phyloP scores from a whole-genome alignment of 2,797 vertebrate genomes.

The Phrynocephalus forsythii region DNA sequence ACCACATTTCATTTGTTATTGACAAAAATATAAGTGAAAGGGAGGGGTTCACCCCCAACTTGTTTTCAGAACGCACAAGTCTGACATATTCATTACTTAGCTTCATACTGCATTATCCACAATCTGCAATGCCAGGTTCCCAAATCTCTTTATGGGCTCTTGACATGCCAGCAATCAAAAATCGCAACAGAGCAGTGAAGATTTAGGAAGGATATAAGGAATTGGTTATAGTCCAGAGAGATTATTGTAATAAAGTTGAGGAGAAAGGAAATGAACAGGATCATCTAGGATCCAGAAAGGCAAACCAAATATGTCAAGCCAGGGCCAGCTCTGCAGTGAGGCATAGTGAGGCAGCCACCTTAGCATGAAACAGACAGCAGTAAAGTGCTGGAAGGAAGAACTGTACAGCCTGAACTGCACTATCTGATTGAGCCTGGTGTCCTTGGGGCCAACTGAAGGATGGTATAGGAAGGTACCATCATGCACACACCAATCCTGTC shows the following conservation, averaged over 20 bases:
- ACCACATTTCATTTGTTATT: slow-evolving; percentile 64
- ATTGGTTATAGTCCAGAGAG: background rate
- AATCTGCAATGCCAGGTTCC: slow-evolving; percentile 37
- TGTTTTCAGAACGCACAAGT: slow-evolving; percentile 52
- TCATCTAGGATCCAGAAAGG: background rate
- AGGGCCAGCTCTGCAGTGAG: background rate
- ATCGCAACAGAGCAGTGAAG: slow-evolving; percentile 10
- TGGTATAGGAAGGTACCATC: too few relatives aligned
- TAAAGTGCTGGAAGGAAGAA: background rate
- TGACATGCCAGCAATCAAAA: background rate
- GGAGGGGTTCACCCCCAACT: slow-evolving; percentile 49
- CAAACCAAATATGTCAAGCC: background rate
- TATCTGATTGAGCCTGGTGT: too few relatives aligned
- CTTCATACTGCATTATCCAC: slow-evolving; percentile 40
- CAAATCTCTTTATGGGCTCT: slow-evolving; percentile 36
- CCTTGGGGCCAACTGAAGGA: too few relatives aligned
- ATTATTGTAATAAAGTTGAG: background rate
- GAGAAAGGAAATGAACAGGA: background rate
- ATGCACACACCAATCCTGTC: too few relatives aligned
- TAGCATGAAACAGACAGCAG: background rate
- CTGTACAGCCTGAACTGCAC: too few relatives aligned
- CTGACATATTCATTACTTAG: slow-evolving; percentile 55
- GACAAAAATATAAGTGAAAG: slow-evolving; percentile 58
- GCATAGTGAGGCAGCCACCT: background rate
- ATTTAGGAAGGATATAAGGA: background rate